Evolutionary conservation across 2,113 vertebrate species (phyloP), one percentile per base, ranked within the genome.

Genomic region (Taxidea taxus): DNA sequence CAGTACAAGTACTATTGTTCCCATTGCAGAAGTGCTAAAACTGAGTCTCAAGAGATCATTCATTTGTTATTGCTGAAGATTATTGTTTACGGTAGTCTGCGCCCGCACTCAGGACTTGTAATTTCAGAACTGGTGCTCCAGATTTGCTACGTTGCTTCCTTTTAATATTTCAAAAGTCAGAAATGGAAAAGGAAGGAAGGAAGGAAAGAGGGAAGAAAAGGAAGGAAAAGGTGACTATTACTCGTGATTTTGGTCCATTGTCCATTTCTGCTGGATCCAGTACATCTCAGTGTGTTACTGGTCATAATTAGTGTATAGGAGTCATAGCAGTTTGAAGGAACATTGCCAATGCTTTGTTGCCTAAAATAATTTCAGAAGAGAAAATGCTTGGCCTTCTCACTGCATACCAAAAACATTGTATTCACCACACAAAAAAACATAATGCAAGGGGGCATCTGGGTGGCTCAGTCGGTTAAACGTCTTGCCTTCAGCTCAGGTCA

Each of bases 111-210:
- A 39, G 56, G 15, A 39, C 44, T 58, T 77, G 27, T 70, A 4
- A 21, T 68, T 87, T 54, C 34, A n/a, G 0, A 70, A 31, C 21
- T 27, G 31, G 34, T 20, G 5, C 44, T 87, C 34, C 31, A 78
- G 68, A n/a, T 8, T 77, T 93, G n/a, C 10, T 66, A 3, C 51
- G 12, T 39, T 89, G 62, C 39, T 72, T 56, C 75, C n/a, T 85
- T 77, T 96, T 58, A 85, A 39, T 80, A 92, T 94, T 91, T 95
- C 54, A 91, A 54, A 62, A 88, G 15, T 94, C 85, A 62, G 87
- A 93, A 92, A 80, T 15, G 25, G 54, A 78, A 74, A n/a, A 64
- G 16, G 39, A 70, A 74, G 21, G 66, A 29, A 68, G 27, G 42
- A 3, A 37, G 47, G 49, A 80, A 87, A 84, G 13, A 47, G 37